Percentiles rank a stretch among this genome's conserved stretches.
Conservation (phyloP, 2,888 invertebrate species). For the Agonum fuliginosum region DNA sequence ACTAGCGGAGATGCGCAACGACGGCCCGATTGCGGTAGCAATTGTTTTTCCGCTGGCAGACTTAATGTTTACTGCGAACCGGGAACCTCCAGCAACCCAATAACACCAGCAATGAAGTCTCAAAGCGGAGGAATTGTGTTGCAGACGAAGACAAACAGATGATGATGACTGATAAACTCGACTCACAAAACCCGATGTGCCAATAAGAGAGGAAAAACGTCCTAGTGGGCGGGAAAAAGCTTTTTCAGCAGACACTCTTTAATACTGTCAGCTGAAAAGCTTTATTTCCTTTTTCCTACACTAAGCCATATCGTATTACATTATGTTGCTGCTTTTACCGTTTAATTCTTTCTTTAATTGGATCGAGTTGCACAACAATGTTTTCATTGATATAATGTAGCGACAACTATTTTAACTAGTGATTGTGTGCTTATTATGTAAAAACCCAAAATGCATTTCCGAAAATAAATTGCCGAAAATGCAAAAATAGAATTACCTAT, state of each 20-base stretch:
- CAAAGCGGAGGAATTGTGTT: slow-evolving; percentile 33
- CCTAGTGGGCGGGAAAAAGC: not conserved
- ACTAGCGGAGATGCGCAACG: not conserved
- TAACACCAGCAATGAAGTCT: slow-evolving; percentile 49
- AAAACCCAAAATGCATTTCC: too few species aligned
- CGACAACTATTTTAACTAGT: not conserved
- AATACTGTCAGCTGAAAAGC: slow-evolving; percentile 1
- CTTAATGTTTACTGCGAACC: slow-evolving; percentile 52
- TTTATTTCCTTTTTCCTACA: not conserved
- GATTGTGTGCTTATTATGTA: too few species aligned
- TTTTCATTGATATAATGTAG: not conserved
- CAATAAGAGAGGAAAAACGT: slow-evolving; percentile 44
- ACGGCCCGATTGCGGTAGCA: slow-evolving; percentile 33
- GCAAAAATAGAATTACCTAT: too few species aligned
- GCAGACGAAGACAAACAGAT: slow-evolving; percentile 52
- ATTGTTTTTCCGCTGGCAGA: slow-evolving; percentile 53
- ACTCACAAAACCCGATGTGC: slow-evolving; percentile 47
- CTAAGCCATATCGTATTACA: slow-evolving; percentile 4
- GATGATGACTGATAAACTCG: slow-evolving; percentile 50
- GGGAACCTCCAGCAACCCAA: slow-evolving; percentile 43
- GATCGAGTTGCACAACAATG: not conserved
- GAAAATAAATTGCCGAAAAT: too few species aligned
- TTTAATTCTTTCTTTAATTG: slow-evolving; percentile 4
- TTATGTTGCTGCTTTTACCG: not conserved
- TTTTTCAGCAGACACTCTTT: not conserved